Conservation (phyloP, 35 echinoderm and acorn worm genomes). For the Chiridota heheva region DNA sequence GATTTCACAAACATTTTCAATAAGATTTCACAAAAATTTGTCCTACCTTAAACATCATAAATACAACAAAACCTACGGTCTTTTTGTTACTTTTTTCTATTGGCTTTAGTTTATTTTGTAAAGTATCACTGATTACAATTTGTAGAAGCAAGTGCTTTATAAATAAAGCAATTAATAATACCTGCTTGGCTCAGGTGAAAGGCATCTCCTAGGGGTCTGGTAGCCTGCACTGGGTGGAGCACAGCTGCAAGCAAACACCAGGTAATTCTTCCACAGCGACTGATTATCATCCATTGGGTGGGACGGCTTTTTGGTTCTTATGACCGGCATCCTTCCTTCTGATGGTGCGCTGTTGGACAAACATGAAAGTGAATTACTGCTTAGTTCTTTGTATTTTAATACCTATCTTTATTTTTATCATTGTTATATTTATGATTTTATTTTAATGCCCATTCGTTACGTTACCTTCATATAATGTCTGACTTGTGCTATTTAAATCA, state of each 20-base stretch:
- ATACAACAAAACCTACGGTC: too few relatives aligned
- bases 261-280: conserved; percentile 89
- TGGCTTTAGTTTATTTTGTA: too few relatives aligned
- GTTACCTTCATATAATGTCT: too few relatives aligned
- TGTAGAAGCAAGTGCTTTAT: too few relatives aligned
- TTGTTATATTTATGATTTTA: neutral
- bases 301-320: conserved; percentile 79
- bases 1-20: too few relatives aligned
- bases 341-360: conserved; percentile 75
- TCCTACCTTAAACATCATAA: too few relatives aligned
- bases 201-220: conserved; percentile 86
- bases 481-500: too few relatives aligned
- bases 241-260: conserved; percentile 96
- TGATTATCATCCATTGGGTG: conserved; percentile 93
- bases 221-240: conserved; percentile 91
- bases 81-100: too few relatives aligned
- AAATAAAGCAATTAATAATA: too few relatives aligned
- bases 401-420: neutral
- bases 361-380: neutral
- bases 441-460: too few relatives aligned
- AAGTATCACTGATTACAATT: too few relatives aligned
- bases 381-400: neutral
- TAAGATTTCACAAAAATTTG: too few relatives aligned
- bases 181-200: conserved; percentile 92
- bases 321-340: conserved; percentile 77